These are phyloP conservation scores for Arctopsyche grandis DNA, from an alignment of 1,140 invertebrate species.

Conservation along the genomic window DNA sequence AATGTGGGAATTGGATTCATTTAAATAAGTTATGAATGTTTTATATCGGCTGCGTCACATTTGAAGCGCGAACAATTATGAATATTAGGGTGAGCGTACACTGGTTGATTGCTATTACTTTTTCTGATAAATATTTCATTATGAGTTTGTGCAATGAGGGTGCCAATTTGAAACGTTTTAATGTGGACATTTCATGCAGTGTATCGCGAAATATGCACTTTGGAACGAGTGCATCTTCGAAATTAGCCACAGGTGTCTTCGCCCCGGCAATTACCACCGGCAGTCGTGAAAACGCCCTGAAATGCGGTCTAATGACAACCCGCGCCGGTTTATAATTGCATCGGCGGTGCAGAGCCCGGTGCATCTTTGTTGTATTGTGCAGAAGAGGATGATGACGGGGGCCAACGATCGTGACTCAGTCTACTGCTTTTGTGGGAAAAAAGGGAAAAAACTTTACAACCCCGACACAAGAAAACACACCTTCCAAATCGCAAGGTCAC, in stretches of 20 bases:
- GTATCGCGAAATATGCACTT: neutral
- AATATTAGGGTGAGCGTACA: too few species aligned
- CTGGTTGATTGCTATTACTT: too few species aligned
- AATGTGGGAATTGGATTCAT: too few species aligned
- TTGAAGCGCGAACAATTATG: too few species aligned
- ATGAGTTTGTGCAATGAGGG: too few species aligned
- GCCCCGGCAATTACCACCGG: constrained; percentile 44
- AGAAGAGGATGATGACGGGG: neutral
- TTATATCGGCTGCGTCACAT: too few species aligned
- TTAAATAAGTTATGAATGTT: too few species aligned
- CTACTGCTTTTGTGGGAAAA: neutral
- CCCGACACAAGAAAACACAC: neutral
- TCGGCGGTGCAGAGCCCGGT: neutral
- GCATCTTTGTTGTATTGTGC: constrained; percentile 16
- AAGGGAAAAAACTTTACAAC: neutral
- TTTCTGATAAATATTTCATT: too few species aligned
- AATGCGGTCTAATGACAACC: constrained; percentile 32
- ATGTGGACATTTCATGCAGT: neutral
- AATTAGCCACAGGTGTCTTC: constrained; percentile 49
- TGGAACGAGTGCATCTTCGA: neutral
- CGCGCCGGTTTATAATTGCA: constrained; percentile 15
- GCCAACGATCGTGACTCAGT: neutral
- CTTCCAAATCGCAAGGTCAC: neutral
- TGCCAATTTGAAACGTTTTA: neutral
- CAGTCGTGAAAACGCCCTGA: constrained; percentile 49